A percentile compares a stretch with the other conserved stretches of the same genome.
Conservation (phyloP, 2,113 vertebrate species). For the Lophochroa leadbeateri region DNA sequence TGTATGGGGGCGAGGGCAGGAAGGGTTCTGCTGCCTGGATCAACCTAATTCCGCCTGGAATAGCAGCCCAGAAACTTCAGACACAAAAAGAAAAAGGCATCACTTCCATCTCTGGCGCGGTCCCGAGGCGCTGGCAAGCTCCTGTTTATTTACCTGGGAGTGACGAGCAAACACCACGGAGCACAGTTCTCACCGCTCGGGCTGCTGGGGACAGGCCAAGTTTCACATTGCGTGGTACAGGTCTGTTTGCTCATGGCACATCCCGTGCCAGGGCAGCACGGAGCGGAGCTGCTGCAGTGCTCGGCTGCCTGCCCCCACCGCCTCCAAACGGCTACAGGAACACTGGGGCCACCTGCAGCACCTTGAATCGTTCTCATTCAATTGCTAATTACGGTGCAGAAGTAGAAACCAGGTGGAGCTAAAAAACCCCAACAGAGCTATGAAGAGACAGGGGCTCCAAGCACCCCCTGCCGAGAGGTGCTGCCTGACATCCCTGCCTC, state of each 20-base stretch:
- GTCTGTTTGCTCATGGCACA: neutral
- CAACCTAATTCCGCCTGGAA: neutral
- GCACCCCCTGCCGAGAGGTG: accelerated
- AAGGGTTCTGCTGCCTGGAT: neutral
- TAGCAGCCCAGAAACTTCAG: slow-evolving; percentile 29
- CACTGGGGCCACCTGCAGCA: neutral
- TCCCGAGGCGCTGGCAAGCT: neutral
- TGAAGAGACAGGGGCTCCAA: neutral
- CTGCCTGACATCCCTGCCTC: neutral
- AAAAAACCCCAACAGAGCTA: accelerated
- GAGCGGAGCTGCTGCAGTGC: neutral
- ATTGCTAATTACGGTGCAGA: neutral
- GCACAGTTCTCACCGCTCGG: slow-evolving; percentile 19
- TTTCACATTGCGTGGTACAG: slow-evolving; percentile 30
- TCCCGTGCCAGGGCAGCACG: neutral
- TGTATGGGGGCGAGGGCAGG: neutral
- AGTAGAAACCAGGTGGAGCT: neutral
- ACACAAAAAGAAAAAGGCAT: neutral
- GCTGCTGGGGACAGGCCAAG: slow-evolving; percentile 19
- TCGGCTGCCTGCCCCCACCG: neutral
- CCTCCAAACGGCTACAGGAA: neutral
- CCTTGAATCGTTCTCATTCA: neutral
- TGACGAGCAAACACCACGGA: slow-evolving; percentile 42
- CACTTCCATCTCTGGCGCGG: slow-evolving; percentile 5
- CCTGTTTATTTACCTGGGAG: slow-evolving; percentile 62